Evolutionary conservation across 2,797 vertebrate genomes (phyloP), one percentile per base, ranked within the genome.

Genomic region (Sebastes taczanowskii): DNA sequence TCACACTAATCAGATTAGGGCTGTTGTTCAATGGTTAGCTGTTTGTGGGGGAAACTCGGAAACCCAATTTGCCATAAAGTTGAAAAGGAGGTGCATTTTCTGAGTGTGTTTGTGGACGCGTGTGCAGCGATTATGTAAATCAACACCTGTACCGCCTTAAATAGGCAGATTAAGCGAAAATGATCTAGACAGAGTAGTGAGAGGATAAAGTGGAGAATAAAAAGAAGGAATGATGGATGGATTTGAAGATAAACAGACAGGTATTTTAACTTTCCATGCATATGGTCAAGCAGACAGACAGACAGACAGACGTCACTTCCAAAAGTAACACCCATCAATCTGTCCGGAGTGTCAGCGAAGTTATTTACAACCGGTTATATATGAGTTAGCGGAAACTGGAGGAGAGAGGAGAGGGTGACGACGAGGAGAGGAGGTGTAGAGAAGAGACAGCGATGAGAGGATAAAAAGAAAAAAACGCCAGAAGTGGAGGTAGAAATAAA

Each of bases 1-100:
- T 78, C 3, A 8, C 62, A n/a, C 66, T 89, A 87, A 91, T 91
- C 85, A 86, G 65, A 89, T 84, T 86, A 83, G 63, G 42, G 27
- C 61, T 85, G 83, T 71, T 77, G 74, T 74, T 86, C 11, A 46
- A 6, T 59, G 74, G 75, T 83, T 74, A 1, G 64, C 8, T 74
- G 55, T 85, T 87, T 84, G 68, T 73, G 42, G 82, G 52, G 35
- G 22, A 69, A 61, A 80, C 30, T 77, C 5, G 0, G 32, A 70
- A 71, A 68, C 23, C 5, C 29, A 11, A 53, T 83, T 84, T 74
- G n/a, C n/a, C 27, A 8, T 74, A 1, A 20, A 72, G 42, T 59
- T 66, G 38, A 81, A 81, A 53, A 42, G 14, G 2, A 68, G 35
- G 58, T 59, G 82, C 60, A 29, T 65, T 6, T 49, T n/a, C n/a